Conservation (phyloP, 2,888 invertebrate genomes). For the Caradrina clavipalpis region DNA sequence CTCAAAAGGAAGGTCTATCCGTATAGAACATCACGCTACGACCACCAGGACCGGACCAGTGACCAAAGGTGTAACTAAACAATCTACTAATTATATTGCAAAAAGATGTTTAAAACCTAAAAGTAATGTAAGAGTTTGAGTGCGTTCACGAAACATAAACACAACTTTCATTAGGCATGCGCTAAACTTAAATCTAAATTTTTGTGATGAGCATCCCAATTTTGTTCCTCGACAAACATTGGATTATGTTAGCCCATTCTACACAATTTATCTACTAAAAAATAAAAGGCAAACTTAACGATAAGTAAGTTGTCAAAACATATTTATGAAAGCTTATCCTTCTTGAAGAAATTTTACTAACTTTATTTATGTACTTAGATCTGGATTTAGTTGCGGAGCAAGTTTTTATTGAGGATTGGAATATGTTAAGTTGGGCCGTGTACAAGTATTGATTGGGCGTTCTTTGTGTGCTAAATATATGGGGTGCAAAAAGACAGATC, state of each 20-base stretch:
- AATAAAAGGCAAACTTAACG: conserved; percentile 14
- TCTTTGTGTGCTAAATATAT: neutral
- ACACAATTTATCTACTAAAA: conserved; percentile 8
- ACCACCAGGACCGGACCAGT: no score
- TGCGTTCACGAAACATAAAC: no score
- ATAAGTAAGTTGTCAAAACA: conserved; percentile 29
- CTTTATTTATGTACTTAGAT: conserved; percentile 30
- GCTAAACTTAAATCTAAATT: neutral
- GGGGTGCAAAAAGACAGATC: no score
- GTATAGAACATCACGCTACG: no score
- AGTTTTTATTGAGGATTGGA: conserved; percentile 35
- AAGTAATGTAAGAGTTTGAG: no score
- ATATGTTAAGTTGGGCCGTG: conserved; percentile 28
- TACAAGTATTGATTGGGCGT: conserved; percentile 13
- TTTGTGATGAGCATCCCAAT: no score
- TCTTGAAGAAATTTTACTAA: conserved; percentile 36
- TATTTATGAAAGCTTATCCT: conserved; percentile 45
- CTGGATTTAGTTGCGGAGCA: conserved; percentile 23
- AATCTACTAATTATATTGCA: no score
- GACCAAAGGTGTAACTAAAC: no score
- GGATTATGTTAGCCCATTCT: neutral
- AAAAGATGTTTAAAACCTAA: no score
- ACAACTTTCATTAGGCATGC: neutral
- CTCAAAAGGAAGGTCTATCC: no score
- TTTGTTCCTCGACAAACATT: neutral